phyloP scores from a whole-genome alignment of 2,888 invertebrate genomes.

The Amaurobius ferox region DNA sequence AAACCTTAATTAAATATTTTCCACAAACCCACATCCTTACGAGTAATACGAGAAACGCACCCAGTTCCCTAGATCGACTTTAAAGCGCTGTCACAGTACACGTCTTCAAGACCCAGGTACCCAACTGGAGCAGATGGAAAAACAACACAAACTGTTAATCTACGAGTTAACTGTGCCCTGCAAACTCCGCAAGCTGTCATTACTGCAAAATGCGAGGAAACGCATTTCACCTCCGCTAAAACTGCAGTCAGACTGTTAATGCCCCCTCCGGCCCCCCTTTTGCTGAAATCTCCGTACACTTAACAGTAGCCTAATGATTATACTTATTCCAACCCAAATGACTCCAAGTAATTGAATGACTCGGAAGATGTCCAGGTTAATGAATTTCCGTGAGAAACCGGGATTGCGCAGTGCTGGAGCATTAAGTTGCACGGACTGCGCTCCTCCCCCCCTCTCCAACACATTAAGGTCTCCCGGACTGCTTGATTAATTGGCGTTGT shows the following conservation, averaged over 20 bases:
- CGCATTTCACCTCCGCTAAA: slow-evolving; percentile 29
- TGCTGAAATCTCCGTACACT: slow-evolving; percentile 62
- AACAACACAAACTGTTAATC: slow-evolving; percentile 9
- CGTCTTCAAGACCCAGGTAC: background rate
- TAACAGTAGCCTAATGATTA: slow-evolving; percentile 67
- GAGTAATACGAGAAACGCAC: background rate
- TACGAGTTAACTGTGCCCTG: background rate
- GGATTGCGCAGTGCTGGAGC: slow-evolving; percentile 46
- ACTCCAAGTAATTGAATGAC: slow-evolving; percentile 70
- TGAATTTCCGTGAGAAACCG: slow-evolving; percentile 50
- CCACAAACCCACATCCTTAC: background rate
- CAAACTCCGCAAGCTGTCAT: slow-evolving; percentile 50
- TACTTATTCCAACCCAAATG: slow-evolving; percentile 67
- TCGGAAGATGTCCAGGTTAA: slow-evolving; percentile 63
- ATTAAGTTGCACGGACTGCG: slow-evolving; percentile 45
- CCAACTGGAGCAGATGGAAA: slow-evolving; percentile 33
- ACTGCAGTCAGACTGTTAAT: slow-evolving; percentile 53
- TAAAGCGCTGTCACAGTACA: background rate
- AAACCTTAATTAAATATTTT: slow-evolving; percentile 1
- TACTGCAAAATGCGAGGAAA: slow-evolving; percentile 36
- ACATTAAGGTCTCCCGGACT: background rate
- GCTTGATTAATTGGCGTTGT: slow-evolving; percentile 55
- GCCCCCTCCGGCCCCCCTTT: slow-evolving; percentile 21
- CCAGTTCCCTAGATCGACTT: background rate
- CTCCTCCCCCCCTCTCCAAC: background rate